Percentiles rank a stretch among this genome's conserved stretches.
Evolutionary conservation across 2,113 vertebrate genomes (phyloP).

Genomic region (Pungitius pungitius): DNA sequence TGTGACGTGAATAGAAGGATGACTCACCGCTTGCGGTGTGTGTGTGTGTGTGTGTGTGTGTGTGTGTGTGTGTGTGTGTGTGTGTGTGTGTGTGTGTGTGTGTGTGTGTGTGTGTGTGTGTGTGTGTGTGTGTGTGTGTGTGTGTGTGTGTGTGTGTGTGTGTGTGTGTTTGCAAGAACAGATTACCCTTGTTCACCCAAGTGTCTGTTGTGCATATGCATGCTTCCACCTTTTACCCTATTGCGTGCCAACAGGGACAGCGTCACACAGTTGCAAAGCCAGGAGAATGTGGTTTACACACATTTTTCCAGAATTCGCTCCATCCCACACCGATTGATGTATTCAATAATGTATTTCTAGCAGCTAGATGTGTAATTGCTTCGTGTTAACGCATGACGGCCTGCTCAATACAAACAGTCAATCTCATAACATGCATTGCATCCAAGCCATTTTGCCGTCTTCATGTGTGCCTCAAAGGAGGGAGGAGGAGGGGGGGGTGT

Average conservation of each 20-base stretch:
- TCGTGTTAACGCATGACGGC: conserved; percentile 41
- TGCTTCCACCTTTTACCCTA: conserved; percentile 58
- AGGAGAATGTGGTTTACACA: conserved; percentile 18
- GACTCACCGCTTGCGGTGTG: conserved; percentile 78
- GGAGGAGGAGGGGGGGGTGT: neutral
- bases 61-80: conserved; percentile 28
- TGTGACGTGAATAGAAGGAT: conserved; percentile 82
- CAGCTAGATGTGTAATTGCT: conserved; percentile 63
- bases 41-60: conserved; percentile 16
- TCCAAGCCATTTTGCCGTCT: conserved; percentile 33
- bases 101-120: conserved; percentile 23
- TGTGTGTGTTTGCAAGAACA: conserved; percentile 19
- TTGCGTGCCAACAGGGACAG: conserved; percentile 10
- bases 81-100: neutral
- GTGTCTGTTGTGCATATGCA: conserved; percentile 23
- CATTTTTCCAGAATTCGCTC: conserved; percentile 17
- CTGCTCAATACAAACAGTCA: conserved; percentile 55
- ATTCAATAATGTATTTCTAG: conserved; percentile 71
- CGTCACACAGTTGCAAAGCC: conserved; percentile 10
- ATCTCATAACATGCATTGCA: conserved; percentile 43
- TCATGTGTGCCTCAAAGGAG: conserved; percentile 28
- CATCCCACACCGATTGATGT: conserved; percentile 48
- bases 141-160: conserved; percentile 17
- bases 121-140: conserved; percentile 12
- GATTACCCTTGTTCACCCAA: conserved; percentile 22